Evolutionary conservation across 2,113 vertebrate genomes (phyloP).

Genomic region (Poecilia latipinna): DNA sequence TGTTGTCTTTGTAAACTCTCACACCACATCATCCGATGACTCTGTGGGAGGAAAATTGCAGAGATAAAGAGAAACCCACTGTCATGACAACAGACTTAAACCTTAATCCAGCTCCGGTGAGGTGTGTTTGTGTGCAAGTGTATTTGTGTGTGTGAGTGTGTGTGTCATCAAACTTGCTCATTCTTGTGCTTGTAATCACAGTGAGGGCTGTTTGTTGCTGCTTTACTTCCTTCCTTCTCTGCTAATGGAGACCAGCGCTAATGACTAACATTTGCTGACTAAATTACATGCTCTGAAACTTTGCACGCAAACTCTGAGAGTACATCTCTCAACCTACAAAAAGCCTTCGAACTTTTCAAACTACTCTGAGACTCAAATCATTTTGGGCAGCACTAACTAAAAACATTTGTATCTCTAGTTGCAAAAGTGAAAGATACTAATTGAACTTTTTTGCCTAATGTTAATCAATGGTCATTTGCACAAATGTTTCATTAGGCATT

Average conservation of each 20-base stretch:
- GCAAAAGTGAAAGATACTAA: too few relatives aligned
- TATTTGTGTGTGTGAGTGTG: slow-evolving; percentile 18
- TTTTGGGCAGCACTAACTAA: background rate
- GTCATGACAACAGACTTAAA: slow-evolving; percentile 29
- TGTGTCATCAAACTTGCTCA: slow-evolving; percentile 2
- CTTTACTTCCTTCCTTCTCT: slow-evolving; percentile 40
- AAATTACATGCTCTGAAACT: slow-evolving; percentile 38
- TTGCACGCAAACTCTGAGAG: background rate
- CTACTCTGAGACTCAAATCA: background rate
- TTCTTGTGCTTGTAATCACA: slow-evolving; percentile 4
- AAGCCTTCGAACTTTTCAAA: background rate
- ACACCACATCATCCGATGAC: slow-evolving; percentile 10
- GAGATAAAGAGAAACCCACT: slow-evolving; percentile 17
- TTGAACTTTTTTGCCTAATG: background rate
- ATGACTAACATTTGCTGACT: slow-evolving; percentile 45
- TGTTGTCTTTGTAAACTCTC: slow-evolving; percentile 6
- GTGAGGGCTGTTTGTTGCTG: slow-evolving; percentile 15
- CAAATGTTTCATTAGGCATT: background rate
- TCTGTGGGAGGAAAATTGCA: slow-evolving; percentile 34
- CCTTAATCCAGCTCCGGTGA: background rate
- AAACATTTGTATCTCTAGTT: background rate
- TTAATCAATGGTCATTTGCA: background rate
- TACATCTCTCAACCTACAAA: background rate
- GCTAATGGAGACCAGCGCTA: slow-evolving; percentile 28
- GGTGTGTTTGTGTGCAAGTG: background rate